phyloP scores from a whole-genome alignment of 2,888 invertebrate genomes.

The Ferrisia virgata region DNA sequence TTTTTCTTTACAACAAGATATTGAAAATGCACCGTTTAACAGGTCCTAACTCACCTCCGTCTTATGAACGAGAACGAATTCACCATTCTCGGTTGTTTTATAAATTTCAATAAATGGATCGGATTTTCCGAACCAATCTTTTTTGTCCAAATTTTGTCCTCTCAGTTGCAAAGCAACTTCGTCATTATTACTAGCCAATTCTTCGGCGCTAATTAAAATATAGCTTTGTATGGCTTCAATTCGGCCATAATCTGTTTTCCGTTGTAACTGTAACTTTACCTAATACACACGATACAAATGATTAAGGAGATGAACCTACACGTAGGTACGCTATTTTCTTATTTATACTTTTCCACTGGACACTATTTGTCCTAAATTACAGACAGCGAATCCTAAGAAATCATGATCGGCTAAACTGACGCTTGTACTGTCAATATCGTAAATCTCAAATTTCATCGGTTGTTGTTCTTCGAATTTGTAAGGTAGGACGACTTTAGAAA shows the following conservation, averaged over 20 bases:
- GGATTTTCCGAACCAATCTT: slow-evolving; percentile 53
- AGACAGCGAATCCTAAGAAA: slow-evolving; percentile 58
- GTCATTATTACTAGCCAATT: slow-evolving; percentile 53
- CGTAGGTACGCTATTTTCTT: not conserved
- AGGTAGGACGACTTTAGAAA: slow-evolving; percentile 57
- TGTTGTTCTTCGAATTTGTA: slow-evolving; percentile 62
- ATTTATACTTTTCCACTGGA: slow-evolving; percentile 48
- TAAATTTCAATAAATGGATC: slow-evolving; percentile 54
- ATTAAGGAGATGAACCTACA: not conserved
- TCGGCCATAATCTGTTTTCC: slow-evolving; percentile 46
- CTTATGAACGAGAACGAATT: slow-evolving; percentile 57
- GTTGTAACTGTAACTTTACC: slow-evolving; percentile 50
- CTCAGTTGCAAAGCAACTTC: slow-evolving; percentile 52
- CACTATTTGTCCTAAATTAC: slow-evolving; percentile 57
- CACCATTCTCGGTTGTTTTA: slow-evolving; percentile 54
- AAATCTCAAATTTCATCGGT: slow-evolving; percentile 57
- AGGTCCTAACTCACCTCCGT: slow-evolving; percentile 54
- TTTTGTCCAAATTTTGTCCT: slow-evolving; percentile 53
- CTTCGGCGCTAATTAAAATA: slow-evolving; percentile 53
- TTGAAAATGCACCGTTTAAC: not conserved
- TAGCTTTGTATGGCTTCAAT: slow-evolving; percentile 47
- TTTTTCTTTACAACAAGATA: not conserved
- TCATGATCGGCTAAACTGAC: slow-evolving; percentile 53
- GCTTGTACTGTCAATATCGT: slow-evolving; percentile 54
- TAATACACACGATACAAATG: slow-evolving; percentile 41